These are phyloP conservation scores for Dasysyrphus albostriatus DNA, from an alignment of 2,888 invertebrate species.

Conservation along the genomic window DNA sequence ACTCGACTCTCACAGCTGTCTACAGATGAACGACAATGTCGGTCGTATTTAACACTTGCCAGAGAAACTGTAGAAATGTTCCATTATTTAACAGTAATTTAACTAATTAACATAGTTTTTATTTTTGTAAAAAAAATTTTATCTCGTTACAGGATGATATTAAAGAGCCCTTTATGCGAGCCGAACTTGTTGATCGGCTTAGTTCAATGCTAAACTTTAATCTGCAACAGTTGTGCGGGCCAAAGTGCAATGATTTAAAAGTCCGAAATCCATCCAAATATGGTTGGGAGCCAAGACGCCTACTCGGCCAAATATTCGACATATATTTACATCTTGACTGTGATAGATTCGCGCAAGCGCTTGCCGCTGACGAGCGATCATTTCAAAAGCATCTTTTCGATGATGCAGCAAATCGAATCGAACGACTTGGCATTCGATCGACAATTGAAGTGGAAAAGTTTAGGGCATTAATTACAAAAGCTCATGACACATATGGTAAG, in stretches of 20 bases:
- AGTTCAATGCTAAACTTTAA: slow-evolving; percentile 99
- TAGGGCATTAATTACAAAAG: slow-evolving; percentile 89
- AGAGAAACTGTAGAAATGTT: slow-evolving; percentile 99
- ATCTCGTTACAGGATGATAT: slow-evolving; percentile 89
- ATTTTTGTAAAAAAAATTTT: not conserved
- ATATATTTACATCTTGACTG: slow-evolving; percentile 98
- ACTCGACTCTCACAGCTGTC: slow-evolving; percentile 90
- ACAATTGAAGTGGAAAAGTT: slow-evolving; percentile 94
- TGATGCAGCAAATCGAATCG: slow-evolving; percentile 93
- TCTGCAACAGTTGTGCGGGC: slow-evolving; percentile 97
- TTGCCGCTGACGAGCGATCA: slow-evolving; percentile 98
- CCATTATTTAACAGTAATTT: slow-evolving; percentile 92
- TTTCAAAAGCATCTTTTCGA: slow-evolving; percentile 96
- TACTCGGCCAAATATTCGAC: slow-evolving; percentile 96
- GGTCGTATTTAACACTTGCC: slow-evolving; percentile 95
- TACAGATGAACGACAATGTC: slow-evolving; percentile 94
- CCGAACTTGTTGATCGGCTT: slow-evolving; percentile 96
- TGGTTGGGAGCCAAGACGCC: slow-evolving; percentile 97
- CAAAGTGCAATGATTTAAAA: slow-evolving; percentile 97
- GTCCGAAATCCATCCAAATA: slow-evolving; percentile 97
- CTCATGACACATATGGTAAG: slow-evolving; percentile 89
- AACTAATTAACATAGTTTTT: not conserved
- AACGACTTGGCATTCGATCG: slow-evolving; percentile 92
- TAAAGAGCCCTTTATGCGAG: slow-evolving; percentile 96
- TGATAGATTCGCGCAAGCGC: slow-evolving; percentile 94